phyloP scores from a whole-genome alignment of 2,113 vertebrate species.

The Sturnus vulgaris region DNA sequence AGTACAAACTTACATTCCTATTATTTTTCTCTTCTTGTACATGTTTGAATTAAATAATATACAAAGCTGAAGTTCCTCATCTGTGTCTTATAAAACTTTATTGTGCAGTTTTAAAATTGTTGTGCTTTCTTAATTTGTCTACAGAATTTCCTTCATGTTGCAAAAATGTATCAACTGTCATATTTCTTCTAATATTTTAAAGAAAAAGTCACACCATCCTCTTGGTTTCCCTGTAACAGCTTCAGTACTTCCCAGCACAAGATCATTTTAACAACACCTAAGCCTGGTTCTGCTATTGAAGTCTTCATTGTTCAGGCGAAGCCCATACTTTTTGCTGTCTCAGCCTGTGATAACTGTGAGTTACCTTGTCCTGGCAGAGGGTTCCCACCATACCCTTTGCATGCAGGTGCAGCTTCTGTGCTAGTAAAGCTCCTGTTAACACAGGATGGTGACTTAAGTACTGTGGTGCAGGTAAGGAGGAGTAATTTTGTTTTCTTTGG shows the following conservation, averaged over 20 bases:
- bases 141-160: not conserved
- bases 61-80: constrained; percentile 45
- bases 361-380: not conserved
- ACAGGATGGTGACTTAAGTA: not conserved
- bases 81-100: constrained; percentile 34
- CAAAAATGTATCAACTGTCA: not conserved
- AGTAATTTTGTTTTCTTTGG: not conserved
- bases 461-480: not conserved
- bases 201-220: not conserved
- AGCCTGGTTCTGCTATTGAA: not conserved
- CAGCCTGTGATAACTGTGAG: not conserved
- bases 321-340: not conserved
- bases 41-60: constrained; percentile 71
- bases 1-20: constrained; percentile 64
- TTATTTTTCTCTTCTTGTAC: constrained; percentile 61
- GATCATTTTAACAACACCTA: not conserved
- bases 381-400: not conserved
- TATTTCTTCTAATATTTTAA: not conserved
- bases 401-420: not conserved
- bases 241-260: not conserved
- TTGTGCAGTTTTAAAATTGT: constrained; percentile 8
- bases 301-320: not conserved
- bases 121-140: not conserved
- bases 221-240: not conserved
- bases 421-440: not conserved